A percentile compares a stretch with the other conserved stretches of the same genome.
phyloP scores from a whole-genome alignment of 2,797 vertebrate genomes.

The Bradypodion pumilum region DNA sequence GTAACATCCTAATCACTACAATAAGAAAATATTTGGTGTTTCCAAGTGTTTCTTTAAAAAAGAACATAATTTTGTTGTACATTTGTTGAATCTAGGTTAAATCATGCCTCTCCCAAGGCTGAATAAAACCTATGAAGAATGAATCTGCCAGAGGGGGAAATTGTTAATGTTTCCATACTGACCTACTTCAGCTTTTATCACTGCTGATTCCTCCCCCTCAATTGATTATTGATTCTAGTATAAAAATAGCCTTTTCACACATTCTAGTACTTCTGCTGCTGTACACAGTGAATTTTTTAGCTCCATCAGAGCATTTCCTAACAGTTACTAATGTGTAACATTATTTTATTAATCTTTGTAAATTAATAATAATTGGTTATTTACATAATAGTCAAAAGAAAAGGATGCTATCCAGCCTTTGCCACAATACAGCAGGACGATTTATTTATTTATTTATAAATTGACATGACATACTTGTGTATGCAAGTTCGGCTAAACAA shows the following conservation, averaged over 20 bases:
- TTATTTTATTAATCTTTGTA: slow-evolving; percentile 40
- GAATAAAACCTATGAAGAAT: neutral
- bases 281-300: slow-evolving; percentile 45
- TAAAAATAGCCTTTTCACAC: slow-evolving; percentile 23
- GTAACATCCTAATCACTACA: neutral
- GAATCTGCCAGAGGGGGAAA: neutral
- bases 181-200: slow-evolving; percentile 35
- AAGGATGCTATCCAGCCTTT: slow-evolving; percentile 54
- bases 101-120: neutral
- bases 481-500: slow-evolving; percentile 64
- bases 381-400: slow-evolving; percentile 58
- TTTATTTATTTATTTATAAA: too few relatives aligned
- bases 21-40: neutral
- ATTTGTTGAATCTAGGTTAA: accelerated
- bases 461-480: slow-evolving; percentile 56
- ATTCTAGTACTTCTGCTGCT: slow-evolving; percentile 42
- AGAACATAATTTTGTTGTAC: neutral
- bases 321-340: slow-evolving; percentile 33
- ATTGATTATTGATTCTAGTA: slow-evolving; percentile 15
- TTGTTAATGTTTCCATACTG: neutral
- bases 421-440: slow-evolving; percentile 47
- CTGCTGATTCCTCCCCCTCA: slow-evolving; percentile 21
- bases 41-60: neutral
- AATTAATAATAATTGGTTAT: slow-evolving; percentile 66
- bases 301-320: slow-evolving; percentile 59